phyloP scores from a whole-genome alignment of 2,797 vertebrate species.

The Acanthis flammea region DNA sequence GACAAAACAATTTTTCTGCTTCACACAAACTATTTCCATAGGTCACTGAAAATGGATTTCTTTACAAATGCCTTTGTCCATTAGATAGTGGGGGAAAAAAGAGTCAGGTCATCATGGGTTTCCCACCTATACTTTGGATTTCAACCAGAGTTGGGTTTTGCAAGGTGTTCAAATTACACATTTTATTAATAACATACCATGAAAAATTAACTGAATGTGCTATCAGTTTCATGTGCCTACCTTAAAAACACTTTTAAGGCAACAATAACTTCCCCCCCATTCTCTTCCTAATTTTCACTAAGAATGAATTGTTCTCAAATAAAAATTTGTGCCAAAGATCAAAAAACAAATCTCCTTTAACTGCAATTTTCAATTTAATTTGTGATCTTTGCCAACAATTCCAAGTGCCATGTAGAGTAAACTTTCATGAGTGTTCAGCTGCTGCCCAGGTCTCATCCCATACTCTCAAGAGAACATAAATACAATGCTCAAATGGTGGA shows the following conservation, averaged over 20 bases:
- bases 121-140: neutral
- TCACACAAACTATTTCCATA: neutral
- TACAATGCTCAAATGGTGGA: neutral
- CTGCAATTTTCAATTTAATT: neutral
- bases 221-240: neutral
- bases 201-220: neutral
- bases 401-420: neutral
- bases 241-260: neutral
- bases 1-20: neutral
- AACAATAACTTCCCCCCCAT: accelerated
- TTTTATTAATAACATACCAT: neutral
- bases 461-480: neutral
- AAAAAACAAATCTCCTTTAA: neutral
- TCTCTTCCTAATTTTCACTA: neutral
- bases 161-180: neutral
- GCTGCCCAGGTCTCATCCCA: neutral
- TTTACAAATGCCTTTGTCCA: neutral
- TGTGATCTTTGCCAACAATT: neutral
- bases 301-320: neutral
- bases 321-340: neutral
- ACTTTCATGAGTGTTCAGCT: neutral
- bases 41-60: neutral
- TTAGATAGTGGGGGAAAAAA: neutral
- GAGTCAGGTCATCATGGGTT: neutral
- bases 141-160: neutral